phyloP scores from a whole-genome alignment of 2,888 invertebrate genomes.

The Allygus modestus region DNA sequence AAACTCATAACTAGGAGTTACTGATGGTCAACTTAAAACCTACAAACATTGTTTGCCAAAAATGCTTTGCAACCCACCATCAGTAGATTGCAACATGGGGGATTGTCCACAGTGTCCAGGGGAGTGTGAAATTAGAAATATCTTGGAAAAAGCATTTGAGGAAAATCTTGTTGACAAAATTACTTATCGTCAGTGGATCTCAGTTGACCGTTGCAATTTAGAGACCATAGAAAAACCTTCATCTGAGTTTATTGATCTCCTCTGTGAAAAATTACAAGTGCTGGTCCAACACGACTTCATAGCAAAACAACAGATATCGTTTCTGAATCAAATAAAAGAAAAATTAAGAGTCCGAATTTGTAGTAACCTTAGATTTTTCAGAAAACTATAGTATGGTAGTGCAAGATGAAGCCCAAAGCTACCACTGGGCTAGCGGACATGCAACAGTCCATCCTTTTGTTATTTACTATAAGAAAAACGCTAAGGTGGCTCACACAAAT shows the following conservation, averaged over 20 bases:
- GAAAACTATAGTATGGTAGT: conserved; percentile 60
- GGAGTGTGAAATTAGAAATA: not conserved
- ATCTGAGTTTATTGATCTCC: conserved; percentile 4
- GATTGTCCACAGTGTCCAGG: conserved; percentile 15
- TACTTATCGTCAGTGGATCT: conserved; percentile 30
- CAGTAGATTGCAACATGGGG: conserved; percentile 32
- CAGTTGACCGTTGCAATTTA: conserved; percentile 45
- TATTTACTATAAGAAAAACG: not conserved
- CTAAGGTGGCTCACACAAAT: not conserved
- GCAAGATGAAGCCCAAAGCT: conserved; percentile 13
- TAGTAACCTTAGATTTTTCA: conserved; percentile 49
- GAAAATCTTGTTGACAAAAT: conserved; percentile 43
- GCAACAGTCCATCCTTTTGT: conserved; percentile 6
- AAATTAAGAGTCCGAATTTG: conserved; percentile 17
- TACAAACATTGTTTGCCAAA: conserved; percentile 23
- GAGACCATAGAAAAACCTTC: conserved; percentile 9
- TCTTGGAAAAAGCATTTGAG: conserved; percentile 10
- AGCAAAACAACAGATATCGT: not conserved
- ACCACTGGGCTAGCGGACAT: conserved; percentile 8
- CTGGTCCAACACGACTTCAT: conserved; percentile 44
- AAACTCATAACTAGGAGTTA: conserved; percentile 28
- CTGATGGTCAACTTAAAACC: not conserved
- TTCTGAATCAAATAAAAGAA: conserved; percentile 26
- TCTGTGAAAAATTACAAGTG: not conserved
- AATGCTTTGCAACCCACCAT: conserved; percentile 40